These are phyloP conservation scores for Mus spicilegus DNA, from an alignment of 2,113 vertebrate species.

Conservation along the genomic window DNA sequence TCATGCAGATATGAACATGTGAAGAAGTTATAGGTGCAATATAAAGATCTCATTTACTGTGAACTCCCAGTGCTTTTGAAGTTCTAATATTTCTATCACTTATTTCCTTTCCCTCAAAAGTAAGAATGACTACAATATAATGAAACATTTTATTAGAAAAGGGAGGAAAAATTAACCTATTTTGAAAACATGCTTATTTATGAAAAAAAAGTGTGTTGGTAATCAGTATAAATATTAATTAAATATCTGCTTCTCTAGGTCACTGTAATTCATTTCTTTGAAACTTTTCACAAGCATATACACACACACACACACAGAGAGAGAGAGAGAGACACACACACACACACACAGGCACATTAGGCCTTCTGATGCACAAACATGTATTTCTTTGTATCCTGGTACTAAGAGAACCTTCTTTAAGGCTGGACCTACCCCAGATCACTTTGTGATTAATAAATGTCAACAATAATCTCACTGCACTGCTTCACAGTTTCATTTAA, in stretches of 20 bases:
- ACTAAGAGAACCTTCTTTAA: neutral
- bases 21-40: neutral
- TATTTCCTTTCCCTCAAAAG: constrained; percentile 9
- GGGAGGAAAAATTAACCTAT: neutral
- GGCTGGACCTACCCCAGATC: neutral
- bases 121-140: neutral
- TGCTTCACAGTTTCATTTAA: neutral
- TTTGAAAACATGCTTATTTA: neutral
- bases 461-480: neutral
- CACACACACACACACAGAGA: neutral
- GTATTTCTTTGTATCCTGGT: neutral
- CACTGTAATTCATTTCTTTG: neutral
- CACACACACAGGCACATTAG: neutral
- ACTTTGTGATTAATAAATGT: neutral
- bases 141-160: neutral
- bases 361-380: neutral
- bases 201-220: neutral
- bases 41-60: neutral
- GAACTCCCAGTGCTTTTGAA: neutral
- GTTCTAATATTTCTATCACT: neutral
- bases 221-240: neutral
- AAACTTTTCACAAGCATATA: neutral
- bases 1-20: neutral
- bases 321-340: too few relatives aligned
- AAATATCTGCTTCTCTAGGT: neutral